Base-by-base conservation (phyloP, 2,797 vertebrate genomes). In the Bovichtus variegatus region DNA sequence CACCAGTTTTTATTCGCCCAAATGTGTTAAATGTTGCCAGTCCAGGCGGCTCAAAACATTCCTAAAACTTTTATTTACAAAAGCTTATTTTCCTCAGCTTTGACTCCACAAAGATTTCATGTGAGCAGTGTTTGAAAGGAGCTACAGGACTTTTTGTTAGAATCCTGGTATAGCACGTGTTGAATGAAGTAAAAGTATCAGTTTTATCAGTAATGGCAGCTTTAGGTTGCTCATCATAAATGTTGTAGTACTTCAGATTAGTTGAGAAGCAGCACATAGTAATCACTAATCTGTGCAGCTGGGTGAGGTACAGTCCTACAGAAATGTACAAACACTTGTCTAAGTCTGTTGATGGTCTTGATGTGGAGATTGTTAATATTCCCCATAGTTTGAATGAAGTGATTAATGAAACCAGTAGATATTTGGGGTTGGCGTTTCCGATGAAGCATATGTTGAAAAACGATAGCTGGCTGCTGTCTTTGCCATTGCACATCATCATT, bases 401-500 rank as follows among this genome's bases (percentile, higher is more conserved):
- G n/a, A 54, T 65, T 38, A 47, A 29, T 43, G 16, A 41, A 54
- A 70, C 16, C 13, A 43, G 4, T 19, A 1, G 38, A 60, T 47
- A 58, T 57, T 55, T 16, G 5, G 11, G 25, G 73, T 62, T 40
- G 23, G 34, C 15, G 34, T 38, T 21, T 12, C n/a, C 44, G 41
- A 70, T 9, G 59, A 53, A 3, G 1, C 6, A 9, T 29, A 5
- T 65, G 16, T 47, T 62, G 6, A 38, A 38, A 21, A 40, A n/a
- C n/a, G n/a, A n/a, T n/a, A n/a, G n/a, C n/a, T 5, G 5, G 62
- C 25, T 61, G 58, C 68, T 82, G 64, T 70, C 61, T 71, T 50
- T 70, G 36, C 16, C 31, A 18, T 57, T 50, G 31, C 25, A 49
- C 29, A 49, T 62, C 23, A 16, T 31, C 0, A 50, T 51, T 59